Evolutionary conservation across 2,113 vertebrate species (phyloP).

Genomic region (Hippocampus guttulatus): DNA sequence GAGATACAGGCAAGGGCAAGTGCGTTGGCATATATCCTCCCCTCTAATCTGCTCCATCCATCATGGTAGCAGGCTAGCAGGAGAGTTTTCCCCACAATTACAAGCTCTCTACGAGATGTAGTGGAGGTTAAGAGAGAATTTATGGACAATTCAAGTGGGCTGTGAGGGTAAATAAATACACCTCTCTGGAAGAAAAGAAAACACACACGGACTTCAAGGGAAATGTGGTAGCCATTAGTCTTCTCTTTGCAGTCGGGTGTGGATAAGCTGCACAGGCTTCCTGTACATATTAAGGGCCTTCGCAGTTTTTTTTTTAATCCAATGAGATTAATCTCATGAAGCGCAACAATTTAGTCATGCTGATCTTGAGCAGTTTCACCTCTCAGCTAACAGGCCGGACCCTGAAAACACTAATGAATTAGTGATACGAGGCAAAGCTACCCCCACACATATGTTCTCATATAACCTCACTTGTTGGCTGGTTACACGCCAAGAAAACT

Average conservation of each 20-base stretch:
- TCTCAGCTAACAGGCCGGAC: slow-evolving; percentile 4
- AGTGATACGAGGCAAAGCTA: slow-evolving; percentile 6
- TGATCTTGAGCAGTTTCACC: slow-evolving; percentile 33
- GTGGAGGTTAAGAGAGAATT: slow-evolving; percentile 25
- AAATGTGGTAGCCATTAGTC: slow-evolving; percentile 44
- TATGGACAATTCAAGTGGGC: slow-evolving; percentile 41
- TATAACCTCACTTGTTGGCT: slow-evolving; percentile 32
- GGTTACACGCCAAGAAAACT: neutral
- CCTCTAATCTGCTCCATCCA: slow-evolving; percentile 41
- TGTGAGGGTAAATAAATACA: slow-evolving; percentile 27
- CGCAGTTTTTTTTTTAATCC: slow-evolving; percentile 53
- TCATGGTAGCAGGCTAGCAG: slow-evolving; percentile 14
- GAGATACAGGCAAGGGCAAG: slow-evolving; percentile 45
- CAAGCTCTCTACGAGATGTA: slow-evolving; percentile 39
- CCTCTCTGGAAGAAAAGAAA: slow-evolving; percentile 14
- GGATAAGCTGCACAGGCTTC: slow-evolving; percentile 20
- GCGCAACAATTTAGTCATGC: slow-evolving; percentile 13
- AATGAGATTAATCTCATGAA: slow-evolving; percentile 49
- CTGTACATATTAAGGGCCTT: slow-evolving; percentile 29
- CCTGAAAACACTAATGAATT: slow-evolving; percentile 32
- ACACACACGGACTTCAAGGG: slow-evolving; percentile 20
- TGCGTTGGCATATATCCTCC: slow-evolving; percentile 10
- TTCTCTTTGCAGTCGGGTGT: slow-evolving; percentile 32
- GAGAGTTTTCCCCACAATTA: slow-evolving; percentile 40
- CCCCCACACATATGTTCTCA: slow-evolving; percentile 25